Evolutionary conservation across 2,113 vertebrate genomes (phyloP).

Genomic region (human): DNA sequence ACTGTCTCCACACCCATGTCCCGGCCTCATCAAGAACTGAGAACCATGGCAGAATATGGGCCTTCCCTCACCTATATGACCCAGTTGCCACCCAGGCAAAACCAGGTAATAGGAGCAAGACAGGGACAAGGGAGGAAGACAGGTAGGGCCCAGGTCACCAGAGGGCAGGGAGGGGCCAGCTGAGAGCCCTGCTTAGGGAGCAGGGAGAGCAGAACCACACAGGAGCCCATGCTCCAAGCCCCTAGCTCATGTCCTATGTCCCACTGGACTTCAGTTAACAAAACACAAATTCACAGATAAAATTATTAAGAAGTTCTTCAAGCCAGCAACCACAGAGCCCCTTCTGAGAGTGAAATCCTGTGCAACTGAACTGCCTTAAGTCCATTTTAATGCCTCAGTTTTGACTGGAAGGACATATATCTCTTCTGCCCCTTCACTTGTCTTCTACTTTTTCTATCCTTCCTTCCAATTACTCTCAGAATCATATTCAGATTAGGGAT

Average conservation of each 20-base stretch:
- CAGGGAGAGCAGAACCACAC: accelerated
- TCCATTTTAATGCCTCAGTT: background rate
- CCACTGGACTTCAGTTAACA: background rate
- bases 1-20: accelerated
- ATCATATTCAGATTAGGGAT: slow-evolving; percentile 67
- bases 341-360: background rate
- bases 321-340: accelerated
- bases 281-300: background rate
- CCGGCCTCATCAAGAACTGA: background rate
- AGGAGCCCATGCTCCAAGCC: accelerated
- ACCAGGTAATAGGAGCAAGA: slow-evolving; percentile 31
- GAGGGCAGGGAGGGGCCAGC: background rate
- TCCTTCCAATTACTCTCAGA: background rate
- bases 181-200: background rate
- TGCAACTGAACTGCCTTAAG: accelerated
- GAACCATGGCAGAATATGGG: no score
- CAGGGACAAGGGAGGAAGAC: background rate
- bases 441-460: background rate
- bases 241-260: accelerated
- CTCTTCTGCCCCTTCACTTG: background rate
- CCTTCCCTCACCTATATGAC: accelerated
- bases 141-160: no score
- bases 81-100: background rate
- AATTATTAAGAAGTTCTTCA: background rate
- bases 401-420: slow-evolving; percentile 31